A percentile compares a stretch with the other conserved stretches of the same genome.
Evolutionary conservation across 53 echinoderm and acorn worm species (phyloP).

Genomic region (Paracentrotus lividus): DNA sequence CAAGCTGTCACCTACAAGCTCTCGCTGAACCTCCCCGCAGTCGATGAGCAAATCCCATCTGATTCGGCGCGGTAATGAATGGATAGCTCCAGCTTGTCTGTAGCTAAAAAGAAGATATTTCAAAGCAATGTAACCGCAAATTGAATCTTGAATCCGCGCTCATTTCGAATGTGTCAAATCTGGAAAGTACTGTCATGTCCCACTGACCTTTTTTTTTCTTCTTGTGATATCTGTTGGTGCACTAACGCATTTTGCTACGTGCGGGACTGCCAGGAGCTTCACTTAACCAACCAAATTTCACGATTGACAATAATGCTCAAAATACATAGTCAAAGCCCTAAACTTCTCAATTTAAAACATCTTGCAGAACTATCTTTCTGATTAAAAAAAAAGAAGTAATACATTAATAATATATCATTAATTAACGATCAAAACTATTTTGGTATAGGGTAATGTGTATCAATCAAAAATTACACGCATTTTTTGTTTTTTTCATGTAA

Average conservation of each 20-base stretch:
- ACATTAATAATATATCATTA: too few species aligned
- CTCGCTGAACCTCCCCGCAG: slow-evolving; percentile 32
- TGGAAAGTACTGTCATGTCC: slow-evolving; percentile 59
- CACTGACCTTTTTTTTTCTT: slow-evolving; percentile 18
- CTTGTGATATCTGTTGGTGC: neutral
- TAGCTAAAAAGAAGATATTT: slow-evolving; percentile 64
- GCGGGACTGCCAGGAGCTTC: neutral
- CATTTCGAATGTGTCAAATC: slow-evolving; percentile 59
- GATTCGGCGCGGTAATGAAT: slow-evolving; percentile 39
- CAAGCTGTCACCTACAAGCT: slow-evolving; percentile 27
- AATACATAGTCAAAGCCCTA: neutral
- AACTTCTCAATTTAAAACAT: neutral
- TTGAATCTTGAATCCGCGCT: slow-evolving; percentile 61
- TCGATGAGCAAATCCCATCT: slow-evolving; percentile 14
- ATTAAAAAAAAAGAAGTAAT: too few species aligned
- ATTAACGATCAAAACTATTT: too few species aligned
- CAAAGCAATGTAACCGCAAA: slow-evolving; percentile 66
- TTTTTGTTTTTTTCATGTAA: too few species aligned
- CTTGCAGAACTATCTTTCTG: too few species aligned
- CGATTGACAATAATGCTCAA: neutral
- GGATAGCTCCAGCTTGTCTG: slow-evolving; percentile 53
- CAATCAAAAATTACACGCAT: too few species aligned
- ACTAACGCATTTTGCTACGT: slow-evolving; percentile 20
- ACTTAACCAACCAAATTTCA: neutral
- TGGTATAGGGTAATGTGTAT: too few species aligned